Evolutionary conservation across 2,888 invertebrate genomes (phyloP).

Genomic region (Rhyacophila evoluta): DNA sequence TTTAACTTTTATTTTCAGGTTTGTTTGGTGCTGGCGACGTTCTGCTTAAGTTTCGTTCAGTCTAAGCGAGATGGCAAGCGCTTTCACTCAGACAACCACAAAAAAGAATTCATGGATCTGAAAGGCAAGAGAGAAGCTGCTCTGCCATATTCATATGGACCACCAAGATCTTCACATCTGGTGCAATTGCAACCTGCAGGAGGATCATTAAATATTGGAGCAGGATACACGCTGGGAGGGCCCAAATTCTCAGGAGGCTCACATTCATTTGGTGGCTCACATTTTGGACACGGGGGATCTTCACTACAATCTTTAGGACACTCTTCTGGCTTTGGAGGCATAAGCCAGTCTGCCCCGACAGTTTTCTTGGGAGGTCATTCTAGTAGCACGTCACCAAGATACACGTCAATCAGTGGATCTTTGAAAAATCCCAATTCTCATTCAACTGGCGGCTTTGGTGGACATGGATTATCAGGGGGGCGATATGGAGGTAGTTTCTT

Average conservation of each 20-base stretch:
- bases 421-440: constrained; percentile 26
- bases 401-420: constrained; percentile 42
- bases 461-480: constrained; percentile 30
- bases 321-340: constrained; percentile 32
- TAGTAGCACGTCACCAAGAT: constrained; percentile 33
- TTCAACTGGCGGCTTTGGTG: not conserved
- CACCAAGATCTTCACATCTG: constrained; percentile 42
- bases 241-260: constrained; percentile 40
- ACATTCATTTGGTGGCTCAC: constrained; percentile 33
- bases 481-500: not conserved
- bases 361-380: constrained; percentile 26
- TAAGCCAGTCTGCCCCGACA: constrained; percentile 15
- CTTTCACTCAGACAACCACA: constrained; percentile 23
- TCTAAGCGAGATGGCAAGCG: constrained; percentile 42
- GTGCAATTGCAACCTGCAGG: constrained; percentile 32
- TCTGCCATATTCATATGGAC: constrained; percentile 33
- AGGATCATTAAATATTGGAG: constrained; percentile 46
- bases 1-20: constrained; percentile 37
- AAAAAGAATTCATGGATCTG: constrained; percentile 33
- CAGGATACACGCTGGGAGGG: constrained; percentile 49
- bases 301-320: constrained; percentile 27
- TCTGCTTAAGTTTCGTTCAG: constrained; percentile 30
- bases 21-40: constrained; percentile 30
- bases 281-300: constrained; percentile 25
- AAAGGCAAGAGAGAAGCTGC: constrained; percentile 53